Evolutionary conservation across 1,140 invertebrate species (phyloP).

Genomic region (Hylyphantes graminicola): DNA sequence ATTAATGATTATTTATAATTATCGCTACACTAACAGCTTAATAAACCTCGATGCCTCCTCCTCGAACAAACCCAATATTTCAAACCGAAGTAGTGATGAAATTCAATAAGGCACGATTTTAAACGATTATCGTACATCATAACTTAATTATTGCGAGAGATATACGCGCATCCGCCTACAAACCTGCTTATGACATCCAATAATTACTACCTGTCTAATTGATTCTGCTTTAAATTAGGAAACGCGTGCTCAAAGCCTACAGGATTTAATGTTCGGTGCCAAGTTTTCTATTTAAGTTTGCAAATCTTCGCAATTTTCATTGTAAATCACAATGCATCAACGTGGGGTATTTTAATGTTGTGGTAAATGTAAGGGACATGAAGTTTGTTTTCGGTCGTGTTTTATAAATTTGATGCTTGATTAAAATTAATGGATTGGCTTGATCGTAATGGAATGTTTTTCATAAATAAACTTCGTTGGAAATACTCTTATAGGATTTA

Average conservation of each 20-base stretch:
- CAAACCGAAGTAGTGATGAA: neutral
- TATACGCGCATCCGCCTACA: neutral
- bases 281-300: neutral
- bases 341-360: neutral
- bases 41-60: too few relatives aligned
- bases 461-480: too few relatives aligned
- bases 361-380: neutral
- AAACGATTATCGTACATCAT: neutral
- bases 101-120: neutral
- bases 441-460: too few relatives aligned
- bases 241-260: neutral
- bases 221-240: slow-evolving; percentile 8
- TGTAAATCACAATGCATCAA: neutral
- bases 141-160: neutral
- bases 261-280: slow-evolving; percentile 6
- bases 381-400: too few relatives aligned
- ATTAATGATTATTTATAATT: too few relatives aligned
- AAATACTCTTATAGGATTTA: too few relatives aligned
- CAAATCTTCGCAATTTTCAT: slow-evolving; percentile 2
- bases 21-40: too few relatives aligned
- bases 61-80: neutral
- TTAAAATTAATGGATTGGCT: too few relatives aligned
- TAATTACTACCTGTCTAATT: slow-evolving; percentile 23
- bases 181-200: neutral
- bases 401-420: too few relatives aligned